Conservation (phyloP, 2,888 invertebrate genomes). For the Glaucopsyche alexis region DNA sequence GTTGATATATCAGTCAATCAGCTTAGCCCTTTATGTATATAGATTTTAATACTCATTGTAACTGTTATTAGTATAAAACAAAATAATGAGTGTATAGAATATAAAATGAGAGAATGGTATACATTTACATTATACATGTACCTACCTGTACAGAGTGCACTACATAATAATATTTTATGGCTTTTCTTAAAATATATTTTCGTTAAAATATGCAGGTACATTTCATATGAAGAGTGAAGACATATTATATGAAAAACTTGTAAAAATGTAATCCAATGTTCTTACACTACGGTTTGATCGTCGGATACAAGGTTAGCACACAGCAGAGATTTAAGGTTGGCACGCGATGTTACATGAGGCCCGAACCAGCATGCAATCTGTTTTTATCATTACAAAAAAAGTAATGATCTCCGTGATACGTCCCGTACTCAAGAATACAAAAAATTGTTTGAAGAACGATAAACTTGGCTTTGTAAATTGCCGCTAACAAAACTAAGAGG, state of each 20-base stretch:
- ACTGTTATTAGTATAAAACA: too few relatives aligned
- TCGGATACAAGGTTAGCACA: constrained; percentile 9
- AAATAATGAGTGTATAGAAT: too few relatives aligned
- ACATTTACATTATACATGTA: too few relatives aligned
- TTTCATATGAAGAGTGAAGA: not conserved
- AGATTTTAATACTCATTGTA: too few relatives aligned
- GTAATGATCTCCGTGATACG: not conserved
- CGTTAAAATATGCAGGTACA: not conserved
- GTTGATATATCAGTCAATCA: too few relatives aligned
- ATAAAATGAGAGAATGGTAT: too few relatives aligned
- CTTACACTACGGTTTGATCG: constrained; percentile 4
- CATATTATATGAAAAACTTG: not conserved
- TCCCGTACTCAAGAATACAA: not conserved
- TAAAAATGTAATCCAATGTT: not conserved
- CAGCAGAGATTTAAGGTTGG: not conserved
- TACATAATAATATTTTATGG: not conserved
- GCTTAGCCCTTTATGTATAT: too few relatives aligned
- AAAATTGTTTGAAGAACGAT: not conserved
- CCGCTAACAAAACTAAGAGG: not conserved
- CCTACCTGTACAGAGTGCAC: too few relatives aligned
- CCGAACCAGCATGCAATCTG: not conserved
- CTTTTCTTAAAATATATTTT: not conserved
- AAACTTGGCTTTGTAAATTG: not conserved
- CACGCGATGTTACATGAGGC: constrained; percentile 6
- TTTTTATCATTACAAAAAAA: constrained; percentile 9